Evolutionary conservation across 2,113 vertebrate genomes (phyloP).

Genomic region (Anolis sagrei): DNA sequence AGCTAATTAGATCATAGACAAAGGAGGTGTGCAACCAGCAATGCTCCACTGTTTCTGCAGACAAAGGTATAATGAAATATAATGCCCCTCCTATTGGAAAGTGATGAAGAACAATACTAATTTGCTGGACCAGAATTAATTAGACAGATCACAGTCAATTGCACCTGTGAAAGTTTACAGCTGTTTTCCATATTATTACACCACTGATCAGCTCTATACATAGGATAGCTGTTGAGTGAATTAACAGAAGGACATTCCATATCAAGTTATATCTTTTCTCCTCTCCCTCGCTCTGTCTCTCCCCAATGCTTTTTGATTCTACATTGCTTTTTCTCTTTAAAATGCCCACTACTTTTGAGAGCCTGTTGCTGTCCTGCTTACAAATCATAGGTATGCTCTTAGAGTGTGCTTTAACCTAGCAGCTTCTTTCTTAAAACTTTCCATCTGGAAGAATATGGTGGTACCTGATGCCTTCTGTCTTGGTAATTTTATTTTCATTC

Average conservation of each 20-base stretch:
- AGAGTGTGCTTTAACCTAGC: neutral
- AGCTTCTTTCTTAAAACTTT: neutral
- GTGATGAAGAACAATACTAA: slow-evolving; percentile 83
- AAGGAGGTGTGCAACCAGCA: slow-evolving; percentile 67
- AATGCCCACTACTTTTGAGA: neutral
- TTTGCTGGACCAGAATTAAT: slow-evolving; percentile 84
- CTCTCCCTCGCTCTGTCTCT: no score
- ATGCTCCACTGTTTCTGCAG: slow-evolving; percentile 73
- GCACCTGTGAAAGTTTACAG: slow-evolving; percentile 76
- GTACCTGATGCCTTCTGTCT: neutral
- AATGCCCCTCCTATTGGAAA: slow-evolving; percentile 79
- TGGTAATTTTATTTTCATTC: neutral
- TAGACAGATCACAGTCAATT: slow-evolving; percentile 80
- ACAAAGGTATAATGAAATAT: slow-evolving; percentile 81
- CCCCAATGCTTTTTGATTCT: neutral
- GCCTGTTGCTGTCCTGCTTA: neutral
- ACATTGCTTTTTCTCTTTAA: neutral
- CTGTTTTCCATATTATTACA: slow-evolving; percentile 69
- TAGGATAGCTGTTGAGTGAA: slow-evolving; percentile 59
- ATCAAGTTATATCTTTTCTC: slow-evolving; percentile 4
- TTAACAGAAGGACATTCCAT: slow-evolving; percentile 43
- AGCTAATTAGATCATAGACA: slow-evolving; percentile 77
- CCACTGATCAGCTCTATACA: slow-evolving; percentile 53
- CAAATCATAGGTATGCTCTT: neutral
- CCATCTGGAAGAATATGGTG: neutral